Base-by-base conservation (phyloP, 1,140 invertebrate species). In the Rhagoletis zephyria region DNA sequence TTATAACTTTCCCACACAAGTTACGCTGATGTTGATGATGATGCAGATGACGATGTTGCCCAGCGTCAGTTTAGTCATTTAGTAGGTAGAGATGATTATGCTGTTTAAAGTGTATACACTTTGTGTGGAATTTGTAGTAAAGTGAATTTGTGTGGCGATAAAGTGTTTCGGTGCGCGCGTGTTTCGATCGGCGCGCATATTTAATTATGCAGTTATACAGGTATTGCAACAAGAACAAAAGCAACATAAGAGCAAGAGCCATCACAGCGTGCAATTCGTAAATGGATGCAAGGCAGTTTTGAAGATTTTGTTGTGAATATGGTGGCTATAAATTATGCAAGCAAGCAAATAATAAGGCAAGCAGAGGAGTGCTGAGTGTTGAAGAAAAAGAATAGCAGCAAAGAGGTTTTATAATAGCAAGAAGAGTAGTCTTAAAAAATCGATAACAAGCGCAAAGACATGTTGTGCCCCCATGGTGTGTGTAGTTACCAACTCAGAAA, bases 171-270 rank as follows among this genome's bases (percentile, higher is more conserved):
- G 19, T 56, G 51, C 40, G 64, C 10, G 64, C 1, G 9, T 40
- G 64, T 42, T 67, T 67, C 64, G 10, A 67, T 67, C 64, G 64
- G 45, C 2, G 42, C 42, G 67, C 67, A n/a, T 74, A 74, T 74
- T 74, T 45, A 74, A 74, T 45, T 48, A 48, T 74, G 42, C 67
- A 42, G 67, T 74, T 74, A 74, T n/a, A 74, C 67, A 74, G 67
- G 67, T 74, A 74, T 42, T 74, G 67, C 67, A 45, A 48, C 45
- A 45, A 74, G 6, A 74, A 74, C 10, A 74, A 74, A 42, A 45
- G 10, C 10, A 10, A 67, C 3, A 67, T 10, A 40, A 12, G 30
- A 3, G 30, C n/a, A 30, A 40, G 19, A 67, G 64, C 40, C 40
- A 30, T 12, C 30, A 30, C 64, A 67, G 30, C 64, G 40, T 67